phyloP scores from a whole-genome alignment of 2,797 vertebrate species.

The Gallinago solitaria region DNA sequence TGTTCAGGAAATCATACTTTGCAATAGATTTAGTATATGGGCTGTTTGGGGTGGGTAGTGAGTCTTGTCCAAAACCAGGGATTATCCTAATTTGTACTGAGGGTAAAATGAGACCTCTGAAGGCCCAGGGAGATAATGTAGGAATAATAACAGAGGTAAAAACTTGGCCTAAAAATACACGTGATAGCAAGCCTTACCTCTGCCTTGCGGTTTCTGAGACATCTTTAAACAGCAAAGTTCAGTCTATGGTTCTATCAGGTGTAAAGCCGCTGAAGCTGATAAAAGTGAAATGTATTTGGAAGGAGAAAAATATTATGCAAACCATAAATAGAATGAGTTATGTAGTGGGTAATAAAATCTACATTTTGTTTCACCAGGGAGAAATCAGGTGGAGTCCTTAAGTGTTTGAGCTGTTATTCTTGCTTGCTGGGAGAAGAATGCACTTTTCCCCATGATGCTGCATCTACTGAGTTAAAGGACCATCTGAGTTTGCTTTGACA shows the following conservation, averaged over 20 bases:
- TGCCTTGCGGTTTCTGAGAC: neutral
- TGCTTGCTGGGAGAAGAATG: slow-evolving; percentile 12
- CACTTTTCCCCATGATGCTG: neutral
- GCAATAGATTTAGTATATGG: slow-evolving; percentile 27
- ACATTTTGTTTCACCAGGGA: slow-evolving; percentile 55
- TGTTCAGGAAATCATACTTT: slow-evolving; percentile 25
- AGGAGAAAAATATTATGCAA: slow-evolving; percentile 61
- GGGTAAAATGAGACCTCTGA: neutral
- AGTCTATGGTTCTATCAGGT: neutral
- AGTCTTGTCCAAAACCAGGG: slow-evolving; percentile 28
- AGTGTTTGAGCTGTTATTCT: slow-evolving; percentile 41
- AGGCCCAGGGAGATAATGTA: neutral
- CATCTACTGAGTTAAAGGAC: slow-evolving; percentile 26
- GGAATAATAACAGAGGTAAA: neutral
- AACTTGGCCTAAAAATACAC: neutral
- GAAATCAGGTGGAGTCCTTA: slow-evolving; percentile 57
- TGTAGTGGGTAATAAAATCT: slow-evolving; percentile 61
- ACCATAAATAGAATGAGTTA: slow-evolving; percentile 54
- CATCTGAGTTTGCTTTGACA: slow-evolving; percentile 50
- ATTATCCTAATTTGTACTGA: slow-evolving; percentile 54
- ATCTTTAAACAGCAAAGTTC: neutral
- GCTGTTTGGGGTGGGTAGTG: neutral
- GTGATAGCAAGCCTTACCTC: neutral
- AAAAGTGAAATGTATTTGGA: slow-evolving; percentile 39
- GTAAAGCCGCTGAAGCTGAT: slow-evolving; percentile 28